These are phyloP conservation scores for Elaphurus davidianus DNA, from an alignment of 2,113 vertebrate species.

Conservation along the genomic window DNA sequence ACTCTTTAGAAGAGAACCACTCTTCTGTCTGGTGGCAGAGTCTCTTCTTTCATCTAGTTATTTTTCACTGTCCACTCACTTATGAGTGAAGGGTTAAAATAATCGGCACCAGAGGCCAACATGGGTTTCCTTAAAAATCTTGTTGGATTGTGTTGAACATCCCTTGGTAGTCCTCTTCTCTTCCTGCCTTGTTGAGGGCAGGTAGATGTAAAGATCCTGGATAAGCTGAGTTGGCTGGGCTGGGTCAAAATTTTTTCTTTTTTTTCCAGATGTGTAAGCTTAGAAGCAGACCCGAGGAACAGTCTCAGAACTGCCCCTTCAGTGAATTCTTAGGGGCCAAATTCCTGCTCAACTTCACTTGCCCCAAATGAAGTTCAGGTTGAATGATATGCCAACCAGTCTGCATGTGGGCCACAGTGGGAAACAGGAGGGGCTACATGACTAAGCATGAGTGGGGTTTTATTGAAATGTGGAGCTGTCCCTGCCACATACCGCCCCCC, in stretches of 20 bases:
- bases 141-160: neutral
- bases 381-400: neutral
- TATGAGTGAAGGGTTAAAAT: neutral
- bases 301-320: neutral
- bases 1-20: neutral
- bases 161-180: neutral
- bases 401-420: neutral
- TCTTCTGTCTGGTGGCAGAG: neutral
- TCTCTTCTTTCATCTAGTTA: neutral
- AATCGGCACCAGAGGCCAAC: neutral
- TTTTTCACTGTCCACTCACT: neutral
- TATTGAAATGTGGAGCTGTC: neutral
- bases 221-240: neutral
- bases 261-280: neutral
- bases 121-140: neutral
- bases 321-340: neutral
- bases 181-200: neutral
- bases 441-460: neutral
- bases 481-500: too few relatives aligned
- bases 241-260: neutral
- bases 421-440: neutral
- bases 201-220: neutral
- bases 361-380: neutral
- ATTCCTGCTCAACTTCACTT: neutral
- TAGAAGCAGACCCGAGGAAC: neutral